phyloP scores from a whole-genome alignment of 2,888 invertebrate genomes.

The Acanthoscelides obtectus region DNA sequence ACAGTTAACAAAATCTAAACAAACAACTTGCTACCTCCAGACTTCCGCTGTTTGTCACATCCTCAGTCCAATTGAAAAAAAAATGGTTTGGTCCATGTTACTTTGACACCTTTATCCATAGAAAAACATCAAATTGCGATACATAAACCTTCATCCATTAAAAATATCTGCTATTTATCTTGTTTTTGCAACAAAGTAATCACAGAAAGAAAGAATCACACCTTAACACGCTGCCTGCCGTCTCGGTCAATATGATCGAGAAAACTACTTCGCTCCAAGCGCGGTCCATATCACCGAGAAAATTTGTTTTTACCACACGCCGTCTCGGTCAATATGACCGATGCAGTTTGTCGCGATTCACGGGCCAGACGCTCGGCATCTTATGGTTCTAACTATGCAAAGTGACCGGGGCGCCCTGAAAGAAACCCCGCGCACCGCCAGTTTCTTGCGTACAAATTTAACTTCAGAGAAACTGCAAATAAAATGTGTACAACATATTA shows the following conservation, averaged over 20 bases:
- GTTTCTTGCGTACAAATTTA: conserved; percentile 1
- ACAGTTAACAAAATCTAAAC: conserved; percentile 15
- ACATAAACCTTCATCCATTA: too few species aligned
- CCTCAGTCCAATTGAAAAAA: too few species aligned
- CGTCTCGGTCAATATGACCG: conserved; percentile 3
- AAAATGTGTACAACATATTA: background rate
- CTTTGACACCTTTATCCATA: too few species aligned
- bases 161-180: too few species aligned
- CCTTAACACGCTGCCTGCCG: conserved; percentile 1
- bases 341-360: background rate
- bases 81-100: too few species aligned
- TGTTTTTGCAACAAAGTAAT: too few species aligned
- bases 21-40: too few species aligned
- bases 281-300: conserved; percentile 3
- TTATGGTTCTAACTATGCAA: background rate
- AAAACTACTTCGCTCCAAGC: background rate
- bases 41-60: too few species aligned
- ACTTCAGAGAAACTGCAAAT: background rate
- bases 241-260: conserved; percentile 3
- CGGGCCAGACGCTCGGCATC: conserved; percentile 2
- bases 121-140: too few species aligned
- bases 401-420: conserved; percentile 1
- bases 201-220: too few species aligned
- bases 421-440: background rate
- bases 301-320: background rate